Base-by-base conservation (phyloP, 2,888 invertebrate genomes). In the Drosophila kuntzei region DNA sequence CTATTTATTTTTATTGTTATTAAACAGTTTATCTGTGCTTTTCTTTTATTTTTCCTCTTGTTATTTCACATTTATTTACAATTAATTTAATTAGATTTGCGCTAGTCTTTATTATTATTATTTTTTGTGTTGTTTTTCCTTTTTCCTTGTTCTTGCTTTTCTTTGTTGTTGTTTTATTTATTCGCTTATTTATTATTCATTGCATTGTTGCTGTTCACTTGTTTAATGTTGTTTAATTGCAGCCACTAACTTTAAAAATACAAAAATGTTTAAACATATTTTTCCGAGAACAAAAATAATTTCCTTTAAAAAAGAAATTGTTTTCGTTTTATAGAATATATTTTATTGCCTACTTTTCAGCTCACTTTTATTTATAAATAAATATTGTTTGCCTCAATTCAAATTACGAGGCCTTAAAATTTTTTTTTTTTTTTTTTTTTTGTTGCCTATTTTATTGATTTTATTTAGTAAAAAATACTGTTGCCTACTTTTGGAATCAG, bases 61-160 rank as follows among this genome's bases (percentile, higher is more conserved):
- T 29, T 27, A 12, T 6, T 43, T 53, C 51, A 39, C 60, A 64
- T 57, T 66, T 76, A 76, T 74, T 69, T 68, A 76, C 76, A 69
- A 72, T 72, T 76, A 53, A 69, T 72, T 76, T 57, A 76, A 65
- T 76, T 76, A 76, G 71, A 49, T 71, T 68, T 64, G 58, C 61
- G 62, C 50, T 72, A 57, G 53, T 57, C 32, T 50, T 34, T n/a
- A 29, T 41, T 55, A 20, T 22, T 59, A 39, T 12, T 53, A 20
- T 27, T 68, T 25, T 36, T 29, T 9, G 9, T 57, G n/a, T 43
- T 46, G 50, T 27, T 50, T 18, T 57, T 39, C 29, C 36, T 39
- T 25, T 37, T 9, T 22, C 9, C 18, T 22, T 22, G 18, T 1
- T 29, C 4, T 51, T 47, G 44, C 39, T 16, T 37, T 9, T 59